phyloP scores from a whole-genome alignment of 1,140 invertebrate genomes.

The Xylocopa sonorina region DNA sequence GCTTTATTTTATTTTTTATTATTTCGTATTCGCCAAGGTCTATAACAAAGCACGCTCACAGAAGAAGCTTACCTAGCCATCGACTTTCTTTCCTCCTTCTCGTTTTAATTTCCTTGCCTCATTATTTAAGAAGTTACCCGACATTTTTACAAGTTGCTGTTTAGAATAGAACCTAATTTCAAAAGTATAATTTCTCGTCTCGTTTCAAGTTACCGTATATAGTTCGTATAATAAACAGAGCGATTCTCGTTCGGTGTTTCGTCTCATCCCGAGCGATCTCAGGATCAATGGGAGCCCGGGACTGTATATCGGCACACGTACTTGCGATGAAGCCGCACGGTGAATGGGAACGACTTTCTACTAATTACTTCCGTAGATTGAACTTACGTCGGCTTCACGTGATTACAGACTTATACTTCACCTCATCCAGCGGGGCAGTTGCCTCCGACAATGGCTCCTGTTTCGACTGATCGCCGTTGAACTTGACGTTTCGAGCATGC shows the following conservation, averaged over 20 bases:
- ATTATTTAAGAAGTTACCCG: too few species aligned
- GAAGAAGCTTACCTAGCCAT: not conserved
- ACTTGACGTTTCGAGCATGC: not conserved
- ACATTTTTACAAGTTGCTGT: too few species aligned
- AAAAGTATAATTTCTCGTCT: too few species aligned
- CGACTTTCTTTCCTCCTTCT: not conserved
- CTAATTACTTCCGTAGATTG: slow-evolving; percentile 61
- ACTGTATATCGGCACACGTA: slow-evolving; percentile 5
- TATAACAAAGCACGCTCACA: too few species aligned
- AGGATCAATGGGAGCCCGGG: slow-evolving; percentile 1
- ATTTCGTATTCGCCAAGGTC: not conserved
- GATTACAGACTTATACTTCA: slow-evolving; percentile 32
- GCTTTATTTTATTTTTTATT: slow-evolving; percentile 12
- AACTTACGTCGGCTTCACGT: slow-evolving; percentile 36
- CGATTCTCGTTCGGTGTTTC: not conserved
- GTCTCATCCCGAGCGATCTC: slow-evolving; percentile 3
- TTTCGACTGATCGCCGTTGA: slow-evolving; percentile 31
- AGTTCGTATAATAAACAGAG: not conserved
- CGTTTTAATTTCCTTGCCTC: too few species aligned
- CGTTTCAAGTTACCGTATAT: not conserved
- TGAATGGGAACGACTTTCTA: slow-evolving; percentile 65
- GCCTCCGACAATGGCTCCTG: slow-evolving; percentile 25
- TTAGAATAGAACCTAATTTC: too few species aligned
- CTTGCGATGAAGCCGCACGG: not conserved
- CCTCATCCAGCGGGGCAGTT: slow-evolving; percentile 21